Percentiles rank a stretch among this genome's conserved stretches.
These are phyloP conservation scores for Lithophane ornitopus DNA, from an alignment of 2,888 invertebrate species.

Conservation along the genomic window DNA sequence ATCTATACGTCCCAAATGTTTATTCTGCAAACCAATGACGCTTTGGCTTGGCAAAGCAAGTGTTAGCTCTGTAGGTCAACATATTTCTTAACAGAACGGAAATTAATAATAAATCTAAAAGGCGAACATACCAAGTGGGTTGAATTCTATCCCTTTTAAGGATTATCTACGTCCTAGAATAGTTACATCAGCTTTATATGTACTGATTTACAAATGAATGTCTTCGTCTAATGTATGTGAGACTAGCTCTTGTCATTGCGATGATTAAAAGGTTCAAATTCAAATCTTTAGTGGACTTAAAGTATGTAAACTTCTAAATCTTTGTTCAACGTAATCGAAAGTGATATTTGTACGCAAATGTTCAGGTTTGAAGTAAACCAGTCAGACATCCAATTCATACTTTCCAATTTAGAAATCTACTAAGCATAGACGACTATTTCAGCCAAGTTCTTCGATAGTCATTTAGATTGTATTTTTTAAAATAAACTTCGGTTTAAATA, in stretches of 20 bases:
- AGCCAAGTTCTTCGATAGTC: neutral
- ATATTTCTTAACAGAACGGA: conserved; percentile 31
- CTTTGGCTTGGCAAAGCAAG: neutral
- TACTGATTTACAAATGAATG: conserved; percentile 35
- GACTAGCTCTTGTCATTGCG: conserved; percentile 8
- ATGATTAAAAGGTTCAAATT: neutral
- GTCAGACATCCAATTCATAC: conserved; percentile 5
- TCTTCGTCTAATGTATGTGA: neutral
- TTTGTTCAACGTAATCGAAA: conserved; percentile 10
- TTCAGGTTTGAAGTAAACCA: conserved; percentile 25
- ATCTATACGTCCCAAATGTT: neutral
- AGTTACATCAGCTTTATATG: conserved; percentile 27
- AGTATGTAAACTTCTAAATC: neutral
- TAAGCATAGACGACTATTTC: neutral
- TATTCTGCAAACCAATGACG: neutral
- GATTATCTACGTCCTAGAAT: conserved; percentile 24
- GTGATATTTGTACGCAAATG: conserved; percentile 14
- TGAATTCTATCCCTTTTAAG: conserved; percentile 28
- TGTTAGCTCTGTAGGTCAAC: conserved; percentile 1
- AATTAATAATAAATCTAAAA: conserved; percentile 36
- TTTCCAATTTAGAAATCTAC: conserved; percentile 37
- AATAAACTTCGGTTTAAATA: conserved; percentile 10
- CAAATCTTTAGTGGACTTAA: neutral
- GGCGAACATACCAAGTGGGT: conserved; percentile 15
- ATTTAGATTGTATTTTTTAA: neutral